Base-by-base conservation (phyloP, 2,797 vertebrate genomes). In the Lemur catta region DNA sequence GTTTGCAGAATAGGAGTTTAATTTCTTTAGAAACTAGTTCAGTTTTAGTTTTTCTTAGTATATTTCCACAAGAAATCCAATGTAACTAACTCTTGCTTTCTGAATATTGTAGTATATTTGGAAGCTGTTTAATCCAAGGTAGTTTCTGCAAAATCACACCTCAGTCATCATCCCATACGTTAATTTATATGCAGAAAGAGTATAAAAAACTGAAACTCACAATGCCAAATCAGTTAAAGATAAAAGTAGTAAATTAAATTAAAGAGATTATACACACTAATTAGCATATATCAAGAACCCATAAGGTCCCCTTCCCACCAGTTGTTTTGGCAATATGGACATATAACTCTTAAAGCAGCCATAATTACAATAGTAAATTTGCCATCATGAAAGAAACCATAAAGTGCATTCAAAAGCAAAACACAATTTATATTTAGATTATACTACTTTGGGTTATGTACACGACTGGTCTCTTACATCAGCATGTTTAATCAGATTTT, bases 351-450 rank as follows among this genome's bases (percentile, higher is more conserved):
- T 93, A 72, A 87, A 93, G 8, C 7, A 72, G 55, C 30, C 28
- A n/a, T 76, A 88, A 93, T 84, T 88, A 69, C 7, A 63, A 84
- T 63, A 63, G 46, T 41, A 94, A 94, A 81, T 59, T 89, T 94
- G 2, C 28, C 71, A 81, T 82, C 52, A 74, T 26, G 84, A 57
- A 71, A 71, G 4, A 71, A 59, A 93, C 46, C 6, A 59, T 13
- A 69, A 69, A 69, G 69, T 55, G 4, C 35, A 78, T 69, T 71
- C n/a, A 61, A 89, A 88, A 80, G 8, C 12, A 20, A 88, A 91
- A 59, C 18, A 84, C 6, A 74, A 55, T 80, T 91, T 18, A 84
- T 87, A 48, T 72, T 67, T 92, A 46, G 11, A 88, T 80, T 43
- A 69, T 69, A 7, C 4, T 4, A 18, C 7, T 82, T 78, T 82